Evolutionary conservation across 2,888 invertebrate genomes (phyloP).

Genomic region (Coecobrya sp.): DNA sequence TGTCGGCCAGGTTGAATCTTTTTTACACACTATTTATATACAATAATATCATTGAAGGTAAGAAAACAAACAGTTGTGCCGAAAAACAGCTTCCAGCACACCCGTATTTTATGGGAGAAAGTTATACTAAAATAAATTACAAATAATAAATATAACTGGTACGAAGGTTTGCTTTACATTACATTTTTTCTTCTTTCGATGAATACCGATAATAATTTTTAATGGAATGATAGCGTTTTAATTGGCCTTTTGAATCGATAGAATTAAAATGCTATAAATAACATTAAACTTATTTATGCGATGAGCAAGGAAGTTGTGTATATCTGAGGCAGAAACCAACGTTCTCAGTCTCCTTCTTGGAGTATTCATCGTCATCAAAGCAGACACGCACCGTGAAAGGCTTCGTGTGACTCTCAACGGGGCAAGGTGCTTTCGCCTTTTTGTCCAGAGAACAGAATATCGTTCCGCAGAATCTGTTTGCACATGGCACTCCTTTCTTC

Average conservation of each 20-base stretch:
- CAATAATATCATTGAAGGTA: conserved; percentile 67
- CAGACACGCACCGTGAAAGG: conserved; percentile 86
- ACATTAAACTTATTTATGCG: conserved; percentile 80
- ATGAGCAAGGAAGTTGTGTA: conserved; percentile 86
- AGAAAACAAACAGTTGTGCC: conserved; percentile 37
- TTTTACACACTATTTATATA: conserved; percentile 46
- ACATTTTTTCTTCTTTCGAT: background rate
- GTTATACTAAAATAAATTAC: conserved; percentile 30
- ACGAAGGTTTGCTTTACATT: conserved; percentile 51
- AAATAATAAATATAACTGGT: conserved; percentile 59
- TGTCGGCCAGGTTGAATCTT: background rate
- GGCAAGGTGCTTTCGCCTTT: conserved; percentile 86
- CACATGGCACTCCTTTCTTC: conserved; percentile 86
- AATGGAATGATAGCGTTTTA: conserved; percentile 3
- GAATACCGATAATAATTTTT: background rate
- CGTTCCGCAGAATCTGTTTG: conserved; percentile 86
- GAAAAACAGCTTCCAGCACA: background rate
- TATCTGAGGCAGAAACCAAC: conserved; percentile 86
- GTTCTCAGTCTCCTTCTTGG: conserved; percentile 86
- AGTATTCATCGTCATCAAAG: conserved; percentile 86
- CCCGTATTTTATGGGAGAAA: background rate
- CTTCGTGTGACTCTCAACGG: conserved; percentile 86
- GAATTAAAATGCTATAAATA: conserved; percentile 4
- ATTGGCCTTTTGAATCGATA: conserved; percentile 57
- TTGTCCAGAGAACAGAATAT: conserved; percentile 86